These are phyloP conservation scores for Empidonax traillii DNA, from an alignment of 2,113 vertebrate species.

Conservation along the genomic window DNA sequence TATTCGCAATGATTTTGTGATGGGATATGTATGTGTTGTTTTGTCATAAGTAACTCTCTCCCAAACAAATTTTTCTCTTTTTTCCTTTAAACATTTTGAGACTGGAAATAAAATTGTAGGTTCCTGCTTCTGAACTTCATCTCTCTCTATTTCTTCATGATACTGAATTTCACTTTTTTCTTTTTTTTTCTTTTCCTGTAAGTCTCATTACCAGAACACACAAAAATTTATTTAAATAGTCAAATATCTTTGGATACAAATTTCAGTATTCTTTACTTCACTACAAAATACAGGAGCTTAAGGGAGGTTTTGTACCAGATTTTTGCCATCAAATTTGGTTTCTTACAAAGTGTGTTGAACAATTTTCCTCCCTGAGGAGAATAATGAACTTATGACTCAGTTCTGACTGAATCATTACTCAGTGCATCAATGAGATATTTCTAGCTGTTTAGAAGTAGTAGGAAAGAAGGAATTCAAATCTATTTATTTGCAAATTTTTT, in stretches of 20 bases:
- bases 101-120: neutral
- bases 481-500: neutral
- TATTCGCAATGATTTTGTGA: neutral
- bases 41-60: neutral
- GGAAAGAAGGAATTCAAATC: neutral
- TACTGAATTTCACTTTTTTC: neutral
- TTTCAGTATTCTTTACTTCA: neutral
- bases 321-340: neutral
- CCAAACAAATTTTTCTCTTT: neutral
- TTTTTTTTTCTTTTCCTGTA: neutral
- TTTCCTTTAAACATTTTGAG: neutral
- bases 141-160: neutral
- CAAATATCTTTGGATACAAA: neutral
- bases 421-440: neutral
- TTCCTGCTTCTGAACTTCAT: neutral
- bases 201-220: neutral
- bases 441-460: neutral
- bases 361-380: neutral
- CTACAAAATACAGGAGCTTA: neutral
- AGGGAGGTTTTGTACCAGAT: neutral
- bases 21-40: neutral
- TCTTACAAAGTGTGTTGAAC: neutral
- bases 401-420: neutral
- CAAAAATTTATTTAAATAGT: neutral
- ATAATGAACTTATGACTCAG: neutral